phyloP scores from a whole-genome alignment of 1,140 invertebrate species.

The Yoshiicerus persimilis region DNA sequence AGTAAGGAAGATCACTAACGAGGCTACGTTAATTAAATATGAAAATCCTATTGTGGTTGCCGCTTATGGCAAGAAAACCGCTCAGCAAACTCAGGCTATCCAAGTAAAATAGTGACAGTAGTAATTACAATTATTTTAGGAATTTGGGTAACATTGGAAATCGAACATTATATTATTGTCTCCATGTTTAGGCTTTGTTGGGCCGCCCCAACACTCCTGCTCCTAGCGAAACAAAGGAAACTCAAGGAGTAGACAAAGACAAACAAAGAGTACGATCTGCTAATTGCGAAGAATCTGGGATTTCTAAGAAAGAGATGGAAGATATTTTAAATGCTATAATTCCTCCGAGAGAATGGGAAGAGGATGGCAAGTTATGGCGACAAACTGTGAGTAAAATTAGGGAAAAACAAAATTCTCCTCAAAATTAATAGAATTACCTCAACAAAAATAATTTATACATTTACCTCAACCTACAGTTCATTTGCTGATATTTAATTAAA shows the following conservation, averaged over 20 bases:
- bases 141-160: background rate
- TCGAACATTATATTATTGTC: background rate
- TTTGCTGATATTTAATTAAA: too few relatives aligned
- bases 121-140: background rate
- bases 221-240: background rate
- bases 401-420: too few relatives aligned
- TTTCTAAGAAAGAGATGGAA: conserved; percentile 66
- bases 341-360: conserved; percentile 92
- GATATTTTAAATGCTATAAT: conserved; percentile 95
- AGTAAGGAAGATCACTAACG: conserved; percentile 64
- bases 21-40: conserved; percentile 81
- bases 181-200: conserved; percentile 38
- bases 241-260: background rate
- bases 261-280: conserved; percentile 20
- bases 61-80: conserved; percentile 64
- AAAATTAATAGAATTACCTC: background rate
- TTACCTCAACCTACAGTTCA: too few relatives aligned
- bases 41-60: conserved; percentile 84
- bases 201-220: conserved; percentile 45
- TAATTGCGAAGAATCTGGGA: conserved; percentile 43
- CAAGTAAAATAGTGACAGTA: background rate
- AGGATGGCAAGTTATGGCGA: conserved; percentile 81
- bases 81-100: conserved; percentile 47
- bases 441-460: background rate
- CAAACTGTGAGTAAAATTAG: conserved; percentile 56